These are phyloP conservation scores for Alcis repandata DNA, from an alignment of 2,888 invertebrate species.

Conservation along the genomic window DNA sequence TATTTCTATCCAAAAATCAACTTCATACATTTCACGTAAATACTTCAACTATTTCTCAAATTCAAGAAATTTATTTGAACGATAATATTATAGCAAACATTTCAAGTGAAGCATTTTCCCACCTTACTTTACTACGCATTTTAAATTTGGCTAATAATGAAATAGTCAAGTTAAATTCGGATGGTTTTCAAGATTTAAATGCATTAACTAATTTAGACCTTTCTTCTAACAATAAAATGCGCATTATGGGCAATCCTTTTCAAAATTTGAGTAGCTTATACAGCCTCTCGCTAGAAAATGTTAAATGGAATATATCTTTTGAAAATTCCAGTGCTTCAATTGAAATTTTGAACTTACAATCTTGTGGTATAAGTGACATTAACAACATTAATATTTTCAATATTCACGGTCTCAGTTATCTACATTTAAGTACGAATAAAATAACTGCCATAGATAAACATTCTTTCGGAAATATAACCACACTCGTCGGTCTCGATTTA, in stretches of 20 bases:
- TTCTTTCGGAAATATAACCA: constrained; percentile 44
- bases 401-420: constrained; percentile 30
- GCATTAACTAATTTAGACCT: constrained; percentile 40
- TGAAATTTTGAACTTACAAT: constrained; percentile 39
- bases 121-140: constrained; percentile 35
- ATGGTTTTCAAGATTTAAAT: constrained; percentile 31
- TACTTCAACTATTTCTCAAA: constrained; percentile 34
- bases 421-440: constrained; percentile 45
- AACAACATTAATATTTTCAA: constrained; percentile 37
- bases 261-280: constrained; percentile 39
- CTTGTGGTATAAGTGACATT: constrained; percentile 42
- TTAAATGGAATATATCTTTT: constrained; percentile 41
- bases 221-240: constrained; percentile 40
- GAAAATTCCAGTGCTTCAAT: constrained; percentile 32
- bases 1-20: constrained; percentile 47
- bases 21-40: constrained; percentile 43
- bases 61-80: constrained; percentile 44
- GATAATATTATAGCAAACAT: constrained; percentile 43
- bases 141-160: constrained; percentile 44
- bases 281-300: constrained; percentile 37
- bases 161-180: constrained; percentile 37
- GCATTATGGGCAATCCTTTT: constrained; percentile 40
- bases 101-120: constrained; percentile 38
- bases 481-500: constrained; percentile 43
- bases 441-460: constrained; percentile 44